Evolutionary conservation across 2,113 vertebrate species (phyloP).

Genomic region (Ivindomyrus marchei): DNA sequence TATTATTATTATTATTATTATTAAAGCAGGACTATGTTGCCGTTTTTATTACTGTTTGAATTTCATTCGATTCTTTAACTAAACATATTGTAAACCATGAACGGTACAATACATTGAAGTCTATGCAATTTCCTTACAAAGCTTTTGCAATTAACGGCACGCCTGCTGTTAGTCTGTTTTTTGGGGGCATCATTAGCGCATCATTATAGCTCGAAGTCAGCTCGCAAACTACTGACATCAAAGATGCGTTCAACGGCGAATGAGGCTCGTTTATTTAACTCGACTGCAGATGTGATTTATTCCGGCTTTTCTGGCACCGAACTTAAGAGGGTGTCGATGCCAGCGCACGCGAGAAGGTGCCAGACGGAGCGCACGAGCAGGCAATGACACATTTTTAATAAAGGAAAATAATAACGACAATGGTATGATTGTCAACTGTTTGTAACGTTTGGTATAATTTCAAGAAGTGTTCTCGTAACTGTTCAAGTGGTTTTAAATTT

Average conservation of each 20-base stretch:
- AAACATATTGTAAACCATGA: neutral
- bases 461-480: neutral
- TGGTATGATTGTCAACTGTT: neutral
- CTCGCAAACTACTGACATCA: constrained; percentile 1
- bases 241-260: neutral
- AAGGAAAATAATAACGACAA: neutral
- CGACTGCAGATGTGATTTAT: neutral
- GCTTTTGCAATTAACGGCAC: constrained; percentile 2
- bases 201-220: constrained; percentile 13
- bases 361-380: neutral
- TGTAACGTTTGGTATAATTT: neutral
- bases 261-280: neutral
- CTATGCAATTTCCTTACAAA: neutral
- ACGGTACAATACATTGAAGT: neutral
- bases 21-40: neutral
- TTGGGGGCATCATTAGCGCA: neutral
- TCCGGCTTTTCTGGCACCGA: neutral
- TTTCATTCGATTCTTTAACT: neutral
- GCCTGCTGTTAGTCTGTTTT: neutral
- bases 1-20: neutral
- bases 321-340: neutral
- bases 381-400: neutral
- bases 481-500: neutral
- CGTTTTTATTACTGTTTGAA: neutral
- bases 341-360: neutral